Conservation (phyloP, 30 jellyfish, hydroid and myxozoan species). For the Aurelia aurita complex sp. Pacific region DNA sequence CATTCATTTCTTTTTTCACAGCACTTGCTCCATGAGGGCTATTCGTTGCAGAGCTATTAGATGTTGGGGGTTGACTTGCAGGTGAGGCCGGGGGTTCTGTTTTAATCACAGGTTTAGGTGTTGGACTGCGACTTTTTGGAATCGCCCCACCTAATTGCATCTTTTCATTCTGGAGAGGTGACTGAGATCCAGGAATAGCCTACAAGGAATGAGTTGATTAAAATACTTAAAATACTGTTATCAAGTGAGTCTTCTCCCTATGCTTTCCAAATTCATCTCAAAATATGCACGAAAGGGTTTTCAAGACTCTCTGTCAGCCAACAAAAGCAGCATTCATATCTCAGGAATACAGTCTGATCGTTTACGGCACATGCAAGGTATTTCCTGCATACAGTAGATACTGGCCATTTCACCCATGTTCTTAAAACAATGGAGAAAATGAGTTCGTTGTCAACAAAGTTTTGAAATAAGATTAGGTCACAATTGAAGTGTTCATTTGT, state of each 20-base stretch:
- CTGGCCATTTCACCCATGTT: too few species aligned
- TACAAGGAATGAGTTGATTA: neutral
- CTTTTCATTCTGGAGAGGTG: constrained; percentile 53
- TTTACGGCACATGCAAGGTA: too few species aligned
- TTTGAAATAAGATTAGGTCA: too few species aligned
- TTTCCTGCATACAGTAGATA: too few species aligned
- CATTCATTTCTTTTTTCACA: constrained; percentile 28
- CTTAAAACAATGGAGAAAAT: too few species aligned
- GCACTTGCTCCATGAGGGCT: constrained; percentile 10
- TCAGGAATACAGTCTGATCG: too few species aligned
- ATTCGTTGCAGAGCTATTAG: constrained; percentile 6
- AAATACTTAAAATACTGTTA: neutral
- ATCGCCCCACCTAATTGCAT: constrained; percentile 24
- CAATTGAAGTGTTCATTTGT: too few species aligned
- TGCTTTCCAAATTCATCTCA: too few species aligned
- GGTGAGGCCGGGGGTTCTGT: constrained; percentile 62
- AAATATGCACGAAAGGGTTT: too few species aligned
- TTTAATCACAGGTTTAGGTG: constrained; percentile 60
- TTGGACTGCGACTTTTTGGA: constrained; percentile 53
- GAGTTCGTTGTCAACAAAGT: too few species aligned
- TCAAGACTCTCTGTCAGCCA: too few species aligned
- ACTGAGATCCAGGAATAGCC: constrained; percentile 42
- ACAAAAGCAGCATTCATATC: too few species aligned
- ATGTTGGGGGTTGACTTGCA: constrained; percentile 32
- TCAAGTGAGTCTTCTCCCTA: neutral